Base-by-base conservation (phyloP, 2,113 vertebrate genomes). In the Cyprinodon tularosa region DNA sequence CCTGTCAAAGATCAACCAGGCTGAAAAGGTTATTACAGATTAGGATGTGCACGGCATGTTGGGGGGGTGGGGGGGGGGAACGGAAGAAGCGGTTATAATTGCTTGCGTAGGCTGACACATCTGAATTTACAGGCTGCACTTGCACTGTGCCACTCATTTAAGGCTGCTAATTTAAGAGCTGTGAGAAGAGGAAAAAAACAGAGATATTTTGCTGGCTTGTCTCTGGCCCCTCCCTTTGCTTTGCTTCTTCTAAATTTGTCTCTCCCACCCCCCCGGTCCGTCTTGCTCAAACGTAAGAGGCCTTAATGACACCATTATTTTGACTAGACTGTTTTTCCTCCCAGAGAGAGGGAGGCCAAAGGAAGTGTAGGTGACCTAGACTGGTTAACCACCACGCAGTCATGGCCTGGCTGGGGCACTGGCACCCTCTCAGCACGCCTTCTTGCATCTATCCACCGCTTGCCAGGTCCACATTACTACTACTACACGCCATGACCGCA, bases 301-400 rank as follows among this genome's bases (percentile, higher is more conserved):
- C 90, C 91, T 91, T 94, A 95, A 93, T 94, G 91, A 94, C 94
- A 94, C 88, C 88, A 94, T 94, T 94, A 94, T 95, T 95, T 94
- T 95, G 89, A 93, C 94, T 94, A 94, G 93, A 95, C 94, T 94
- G 94, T 94, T 94, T 94, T 94, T 86, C 86, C 88, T 91, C 84
- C 84, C 80, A 63, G 74, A 59, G 72, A 85, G 78, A 84, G 50
- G 50, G 90, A 90, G 87, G 87, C 93, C 91, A 93, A 83, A 87
- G 92, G 92, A 94, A 94, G 93, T 93, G 90, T 92, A 94, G 93
- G 92, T 94, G 93, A 93, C 92, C 92, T 79, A 83, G 88, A 75
- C 88, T 90, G 92, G 92, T 92, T 88, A 92, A 93, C 91, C 91
- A 89, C 89, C 12, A 64, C 85, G 76, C 68, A 79, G 86, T 84